A percentile compares a stretch with the other conserved stretches of the same genome.
Evolutionary conservation across 2,888 invertebrate genomes (phyloP).

Genomic region (Schizotus pectinicornis): DNA sequence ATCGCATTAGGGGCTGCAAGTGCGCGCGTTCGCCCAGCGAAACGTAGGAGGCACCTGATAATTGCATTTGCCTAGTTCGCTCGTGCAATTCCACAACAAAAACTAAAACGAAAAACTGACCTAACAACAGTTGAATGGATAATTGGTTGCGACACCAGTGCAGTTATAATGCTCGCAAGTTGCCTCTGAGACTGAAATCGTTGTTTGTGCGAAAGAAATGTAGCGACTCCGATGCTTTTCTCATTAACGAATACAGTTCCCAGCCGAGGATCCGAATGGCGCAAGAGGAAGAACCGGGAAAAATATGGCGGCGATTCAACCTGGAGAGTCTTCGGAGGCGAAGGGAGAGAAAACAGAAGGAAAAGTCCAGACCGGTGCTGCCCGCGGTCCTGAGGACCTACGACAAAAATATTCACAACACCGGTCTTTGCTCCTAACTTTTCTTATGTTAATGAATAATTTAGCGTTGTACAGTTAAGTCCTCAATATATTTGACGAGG

Average conservation of each 20-base stretch:
- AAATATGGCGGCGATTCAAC: constrained; percentile 43
- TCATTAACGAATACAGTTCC: constrained; percentile 19
- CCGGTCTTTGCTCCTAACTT: not conserved
- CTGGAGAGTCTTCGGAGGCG: constrained; percentile 41
- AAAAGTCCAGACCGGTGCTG: constrained; percentile 43
- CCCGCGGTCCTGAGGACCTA: constrained; percentile 48
- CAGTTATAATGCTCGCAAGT: constrained; percentile 36
- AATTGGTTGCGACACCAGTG: constrained; percentile 42
- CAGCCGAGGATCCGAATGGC: not conserved
- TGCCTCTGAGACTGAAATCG: constrained; percentile 32
- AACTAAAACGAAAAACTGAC: not conserved
- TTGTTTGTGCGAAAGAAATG: constrained; percentile 30
- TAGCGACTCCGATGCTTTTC: constrained; percentile 23
- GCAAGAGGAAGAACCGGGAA: constrained; percentile 19
- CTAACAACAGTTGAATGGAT: constrained; percentile 31
- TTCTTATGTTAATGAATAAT: not conserved
- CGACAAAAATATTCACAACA: constrained; percentile 35
- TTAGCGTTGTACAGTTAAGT: not conserved
- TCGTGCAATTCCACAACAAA: not conserved
- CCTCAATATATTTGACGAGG: not conserved
- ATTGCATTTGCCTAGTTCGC: constrained; percentile 21
- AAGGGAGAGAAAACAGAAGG: constrained; percentile 38
- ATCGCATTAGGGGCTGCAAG: constrained; percentile 25
- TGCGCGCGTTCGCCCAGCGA: constrained; percentile 4
- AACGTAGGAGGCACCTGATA: constrained; percentile 8